Base-by-base conservation (phyloP, 2,888 invertebrate genomes). In the Polydrusus cervinus region DNA sequence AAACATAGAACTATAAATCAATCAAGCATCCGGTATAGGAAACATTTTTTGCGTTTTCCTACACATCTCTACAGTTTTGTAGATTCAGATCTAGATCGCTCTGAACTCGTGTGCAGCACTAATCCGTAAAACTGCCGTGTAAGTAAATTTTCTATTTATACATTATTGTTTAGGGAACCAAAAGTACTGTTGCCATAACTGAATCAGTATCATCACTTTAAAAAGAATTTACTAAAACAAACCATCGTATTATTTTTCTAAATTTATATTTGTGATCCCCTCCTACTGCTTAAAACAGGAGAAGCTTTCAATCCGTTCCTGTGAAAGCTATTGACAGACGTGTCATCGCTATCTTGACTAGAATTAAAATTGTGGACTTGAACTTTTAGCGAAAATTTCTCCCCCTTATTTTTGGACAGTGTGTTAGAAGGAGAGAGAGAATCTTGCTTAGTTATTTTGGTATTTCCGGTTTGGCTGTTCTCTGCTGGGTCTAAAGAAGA, bases 241-340 rank as follows among this genome's bases (percentile, higher is more conserved):
- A 6, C 3, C 8, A 3, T 34, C 8, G 8, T 34, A 34, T 34
- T 30, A 14, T 9, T 38, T 57, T 38, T 16, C 38, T 60, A 43
- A 20, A 30, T 30, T 80, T 80, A 83, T 60, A 83, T 81, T 75
- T 83, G 83, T 65, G 83, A 83, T 20, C 83, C 84, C 45, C 83
- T 79, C 61, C 84, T 78, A 75, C 82, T 83, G 62, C 84, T 85
- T 64, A 85, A 77, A 14, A 84, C 84, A 0, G 84, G 84, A 45
- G 84, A 83, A 74, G 81, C 78, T 25, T 61, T 69, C 16, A 77
- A 61, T 18, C 72, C 77, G 38, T 75, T 77, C 14, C 47, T 60
- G 25, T 75, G 74, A 60, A 60, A 14, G 14, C 7, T 38, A 25
- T 30, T 53, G n/a, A 53, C 53, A 3, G 38, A 38, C 10, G 9